Evolutionary conservation across 1,140 invertebrate species (phyloP).

Genomic region (Cydia splendana): DNA sequence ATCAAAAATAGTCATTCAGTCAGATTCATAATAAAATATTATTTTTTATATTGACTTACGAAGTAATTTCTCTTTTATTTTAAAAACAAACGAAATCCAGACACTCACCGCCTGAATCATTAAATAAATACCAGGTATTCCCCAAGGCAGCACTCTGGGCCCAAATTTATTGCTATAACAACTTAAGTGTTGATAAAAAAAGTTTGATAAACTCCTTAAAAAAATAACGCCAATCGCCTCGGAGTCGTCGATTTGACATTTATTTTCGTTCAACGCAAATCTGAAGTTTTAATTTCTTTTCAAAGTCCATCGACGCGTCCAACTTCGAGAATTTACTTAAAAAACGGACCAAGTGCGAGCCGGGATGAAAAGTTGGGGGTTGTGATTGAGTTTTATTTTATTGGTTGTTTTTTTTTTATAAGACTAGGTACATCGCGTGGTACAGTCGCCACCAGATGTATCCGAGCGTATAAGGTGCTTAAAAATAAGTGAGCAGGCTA

Average conservation of each 20-base stretch:
- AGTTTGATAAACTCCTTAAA: constrained; percentile 27
- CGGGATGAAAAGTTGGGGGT: not conserved
- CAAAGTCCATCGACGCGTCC: constrained; percentile 30
- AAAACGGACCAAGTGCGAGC: constrained; percentile 20
- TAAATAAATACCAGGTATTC: not conserved
- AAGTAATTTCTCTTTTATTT: not conserved
- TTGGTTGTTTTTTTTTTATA: no score
- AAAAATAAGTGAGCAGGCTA: no score
- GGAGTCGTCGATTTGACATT: constrained; percentile 26
- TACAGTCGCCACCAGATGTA: no score
- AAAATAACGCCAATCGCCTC: constrained; percentile 19
- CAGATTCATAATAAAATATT: not conserved
- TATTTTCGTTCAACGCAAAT: constrained; percentile 28
- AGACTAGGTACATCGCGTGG: no score
- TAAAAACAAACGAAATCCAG: not conserved
- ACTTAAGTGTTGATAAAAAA: constrained; percentile 23
- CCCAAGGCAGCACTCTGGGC: not conserved
- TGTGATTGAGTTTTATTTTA: not conserved
- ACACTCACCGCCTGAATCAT: not conserved
- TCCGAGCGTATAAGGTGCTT: no score
- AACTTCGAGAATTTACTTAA: constrained; percentile 28
- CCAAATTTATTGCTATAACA: constrained; percentile 15
- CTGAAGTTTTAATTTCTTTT: constrained; percentile 29
- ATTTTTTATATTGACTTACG: no score
- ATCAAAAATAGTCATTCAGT: no score